Base-by-base conservation (phyloP, 2,113 vertebrate genomes). In the Choloepus hoffmanni region DNA sequence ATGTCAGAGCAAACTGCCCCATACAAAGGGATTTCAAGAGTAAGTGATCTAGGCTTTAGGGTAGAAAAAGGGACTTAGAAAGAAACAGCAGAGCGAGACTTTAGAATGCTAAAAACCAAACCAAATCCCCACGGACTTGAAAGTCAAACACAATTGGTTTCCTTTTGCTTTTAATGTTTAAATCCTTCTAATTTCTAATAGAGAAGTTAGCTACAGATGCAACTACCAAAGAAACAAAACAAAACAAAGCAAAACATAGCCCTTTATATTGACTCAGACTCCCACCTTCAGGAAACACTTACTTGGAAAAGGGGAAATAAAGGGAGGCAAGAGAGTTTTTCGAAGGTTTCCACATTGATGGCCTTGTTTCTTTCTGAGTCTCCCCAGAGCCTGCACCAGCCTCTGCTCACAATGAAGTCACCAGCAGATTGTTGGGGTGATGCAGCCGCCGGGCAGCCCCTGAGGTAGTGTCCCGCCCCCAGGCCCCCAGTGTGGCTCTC, bases 141-240 rank as follows among this genome's bases (percentile, higher is more conserved):
- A 81, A 58, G 78, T 26, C 24, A 40, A 33, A 26, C 6, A 24
- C 33, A 23, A 50, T 14, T 60, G 58, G 5, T 60, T 60, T 10
- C 10, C 21, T 60, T 23, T 53, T 58, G 12, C 4, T 21, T 23
- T 3, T 21, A 18, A 4, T 23, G 58, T 60, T 23, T 23, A 60
- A 21, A 36, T 19, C 33, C 33, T 55, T 53, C 50, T 36, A 13
- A 55, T 14, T 14, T 12, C 33, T 58, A 53, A n/a, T 23, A 23
- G 8, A 40, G 21, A 26, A 58, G 33, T 15, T 0, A 2, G 21
- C 13, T 8, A 55, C 2, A n/a, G 18, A 58, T 5, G 9, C n/a
- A 3, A 16, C 40, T n/a, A 58, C n/a, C n/a, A 40, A 26, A 26
- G 78, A 60, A 81, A 81, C 78, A 9, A 60, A 60, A 50, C 73